Evolutionary conservation across 2,888 invertebrate genomes (phyloP), one percentile per base, ranked within the genome.

Genomic region (Notodonta ziczac): DNA sequence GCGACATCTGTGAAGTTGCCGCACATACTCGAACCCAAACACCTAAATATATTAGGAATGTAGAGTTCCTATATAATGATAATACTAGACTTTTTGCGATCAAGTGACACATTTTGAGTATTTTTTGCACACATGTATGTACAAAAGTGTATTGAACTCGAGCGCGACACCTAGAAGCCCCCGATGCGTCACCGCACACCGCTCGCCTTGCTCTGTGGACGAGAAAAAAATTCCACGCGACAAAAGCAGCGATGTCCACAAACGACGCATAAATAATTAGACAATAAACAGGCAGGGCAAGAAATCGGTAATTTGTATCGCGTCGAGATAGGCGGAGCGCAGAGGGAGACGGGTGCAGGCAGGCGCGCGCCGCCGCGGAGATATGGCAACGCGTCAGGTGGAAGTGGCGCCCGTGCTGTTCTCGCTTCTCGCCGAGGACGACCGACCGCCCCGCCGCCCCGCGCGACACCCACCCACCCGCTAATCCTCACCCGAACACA

Each of bases 341-440:
- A 78, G 87, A 87, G 88, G 84, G 88, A 88, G 89, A 87, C 83
- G 88, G 88, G 84, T 84, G 88, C 85, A 85, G 81, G 86, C 87
- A 86, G 86, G 90, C 89, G 90, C 84, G 85, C 85, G 85, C 89
- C 88, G 85, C 84, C 88, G 83, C 89, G 84, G 90, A 90, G 90
- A 90, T 91, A 89, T 89, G 89, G 90, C 91, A 89, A 89, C 92
- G 91, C 93, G 93, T 93, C 93, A 93, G 93, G 93, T 93, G 93
- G 90, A 91, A 90, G 89, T 88, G 89, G 89, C 90, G 89, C 88
- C 87, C 82, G 77, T 78, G 85, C 86, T 83, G 87, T 83, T 86
- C 85, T 86, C 85, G 79, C 76, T 72, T 74, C 79, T 80, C 85
- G 83, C 79, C 86, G 75, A 88, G 87, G 89, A 89, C 89, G 85